phyloP scores from a whole-genome alignment of 2,113 vertebrate species.

The Riparia riparia region DNA sequence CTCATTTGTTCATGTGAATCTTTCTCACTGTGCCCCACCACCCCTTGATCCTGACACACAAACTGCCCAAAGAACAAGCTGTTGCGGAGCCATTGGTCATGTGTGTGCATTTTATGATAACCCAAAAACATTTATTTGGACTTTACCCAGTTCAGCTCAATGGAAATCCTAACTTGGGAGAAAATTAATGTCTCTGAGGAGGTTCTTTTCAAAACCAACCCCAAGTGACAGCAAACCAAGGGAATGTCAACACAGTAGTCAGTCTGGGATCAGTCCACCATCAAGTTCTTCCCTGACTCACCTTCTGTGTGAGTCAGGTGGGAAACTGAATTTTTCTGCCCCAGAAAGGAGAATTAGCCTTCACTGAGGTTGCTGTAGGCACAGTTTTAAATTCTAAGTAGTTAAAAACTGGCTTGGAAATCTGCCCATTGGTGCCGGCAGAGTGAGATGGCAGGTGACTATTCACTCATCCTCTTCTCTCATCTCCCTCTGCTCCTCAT shows the following conservation, averaged over 20 bases:
- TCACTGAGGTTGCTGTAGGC: not conserved
- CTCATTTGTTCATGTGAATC: not conserved
- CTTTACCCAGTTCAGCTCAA: not conserved
- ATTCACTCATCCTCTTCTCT: not conserved
- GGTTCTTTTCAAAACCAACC: not conserved
- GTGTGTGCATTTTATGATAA: not conserved
- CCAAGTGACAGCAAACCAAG: not conserved
- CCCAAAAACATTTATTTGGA: not conserved
- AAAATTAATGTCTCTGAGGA: not conserved
- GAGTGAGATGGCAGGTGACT: not conserved
- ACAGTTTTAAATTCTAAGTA: not conserved
- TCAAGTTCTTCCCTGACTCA: not conserved
- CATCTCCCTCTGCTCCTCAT: not conserved
- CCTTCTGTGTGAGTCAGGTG: not conserved
- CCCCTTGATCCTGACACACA: not conserved
- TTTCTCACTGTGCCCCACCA: not conserved
- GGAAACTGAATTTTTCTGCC: not conserved
- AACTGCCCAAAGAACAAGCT: not conserved
- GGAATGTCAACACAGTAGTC: not conserved
- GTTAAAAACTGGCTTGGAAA: not conserved
- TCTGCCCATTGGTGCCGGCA: not conserved
- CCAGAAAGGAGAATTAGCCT: not conserved
- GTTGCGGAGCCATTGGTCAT: not conserved
- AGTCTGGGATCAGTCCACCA: not conserved
- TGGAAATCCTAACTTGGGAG: not conserved